Percentiles rank a stretch among this genome's conserved stretches.
phyloP scores from a whole-genome alignment of 2,113 vertebrate genomes.

The Epinephelus cyanopodus region DNA sequence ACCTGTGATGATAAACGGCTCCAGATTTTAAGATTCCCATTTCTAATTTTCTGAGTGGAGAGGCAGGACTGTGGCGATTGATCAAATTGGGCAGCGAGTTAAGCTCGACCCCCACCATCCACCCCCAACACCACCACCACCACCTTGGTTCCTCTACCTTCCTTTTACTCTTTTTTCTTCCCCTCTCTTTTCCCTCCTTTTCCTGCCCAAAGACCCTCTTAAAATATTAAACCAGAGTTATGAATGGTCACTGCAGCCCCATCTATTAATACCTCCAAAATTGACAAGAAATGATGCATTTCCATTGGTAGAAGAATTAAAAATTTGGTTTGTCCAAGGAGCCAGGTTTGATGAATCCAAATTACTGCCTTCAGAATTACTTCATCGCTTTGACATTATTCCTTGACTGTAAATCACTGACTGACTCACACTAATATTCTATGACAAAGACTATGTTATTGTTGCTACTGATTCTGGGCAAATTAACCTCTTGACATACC shows the following conservation, averaged over 20 bases:
- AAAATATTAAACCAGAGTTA: constrained; percentile 89
- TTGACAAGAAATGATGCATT: constrained; percentile 81
- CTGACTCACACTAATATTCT: no score
- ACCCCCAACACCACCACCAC: constrained; percentile 8
- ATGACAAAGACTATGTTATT: background rate
- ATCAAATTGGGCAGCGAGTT: constrained; percentile 85
- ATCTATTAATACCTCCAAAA: constrained; percentile 85
- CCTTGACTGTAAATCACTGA: background rate
- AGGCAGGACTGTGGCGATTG: constrained; percentile 85
- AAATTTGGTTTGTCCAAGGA: constrained; percentile 68
- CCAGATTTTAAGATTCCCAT: constrained; percentile 86
- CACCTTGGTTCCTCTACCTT: constrained; percentile 31
- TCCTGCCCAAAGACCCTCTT: constrained; percentile 82
- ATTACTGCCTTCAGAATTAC: constrained; percentile 24
- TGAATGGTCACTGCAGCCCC: constrained; percentile 81
- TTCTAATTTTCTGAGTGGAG: constrained; percentile 87
- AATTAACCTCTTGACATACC: background rate
- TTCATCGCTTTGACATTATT: constrained; percentile 7
- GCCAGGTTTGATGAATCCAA: constrained; percentile 59
- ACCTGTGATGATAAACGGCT: constrained; percentile 85
- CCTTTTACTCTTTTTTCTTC: constrained; percentile 5
- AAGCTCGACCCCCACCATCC: constrained; percentile 61
- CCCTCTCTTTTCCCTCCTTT: constrained; percentile 43
- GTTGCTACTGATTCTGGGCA: background rate
- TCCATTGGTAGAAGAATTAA: constrained; percentile 70